phyloP scores from a whole-genome alignment of 2,888 invertebrate species.

The Galerucella nymphaeae region DNA sequence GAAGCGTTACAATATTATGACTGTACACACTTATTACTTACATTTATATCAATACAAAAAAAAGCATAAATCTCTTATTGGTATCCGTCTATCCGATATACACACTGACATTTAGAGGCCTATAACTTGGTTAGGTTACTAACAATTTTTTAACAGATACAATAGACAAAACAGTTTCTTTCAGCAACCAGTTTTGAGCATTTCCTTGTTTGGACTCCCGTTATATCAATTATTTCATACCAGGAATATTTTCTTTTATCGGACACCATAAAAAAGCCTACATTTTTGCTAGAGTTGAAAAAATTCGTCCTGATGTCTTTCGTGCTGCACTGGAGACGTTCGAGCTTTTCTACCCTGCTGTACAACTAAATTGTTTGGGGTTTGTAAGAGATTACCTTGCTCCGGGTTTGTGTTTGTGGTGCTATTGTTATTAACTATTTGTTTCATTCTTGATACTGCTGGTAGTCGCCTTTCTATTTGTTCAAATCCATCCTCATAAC shows the following conservation, averaged over 20 bases:
- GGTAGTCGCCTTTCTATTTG: slow-evolving; percentile 57
- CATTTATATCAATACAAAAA: slow-evolving; percentile 4
- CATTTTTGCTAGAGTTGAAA: slow-evolving; percentile 84
- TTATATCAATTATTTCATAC: too few relatives aligned
- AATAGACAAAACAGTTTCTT: too few relatives aligned
- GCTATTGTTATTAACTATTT: slow-evolving; percentile 60
- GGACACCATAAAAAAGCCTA: not conserved
- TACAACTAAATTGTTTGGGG: slow-evolving; percentile 70
- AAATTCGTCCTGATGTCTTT: slow-evolving; percentile 88
- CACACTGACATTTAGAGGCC: too few relatives aligned
- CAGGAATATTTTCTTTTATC: not conserved
- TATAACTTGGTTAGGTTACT: too few relatives aligned
- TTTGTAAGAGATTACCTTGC: slow-evolving; percentile 32
- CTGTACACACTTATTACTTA: slow-evolving; percentile 24
- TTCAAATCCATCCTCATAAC: slow-evolving; percentile 53
- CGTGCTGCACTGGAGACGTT: slow-evolving; percentile 82
- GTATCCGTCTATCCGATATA: not conserved
- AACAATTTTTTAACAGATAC: too few relatives aligned
- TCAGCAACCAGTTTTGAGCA: too few relatives aligned
- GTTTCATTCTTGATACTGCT: slow-evolving; percentile 61
- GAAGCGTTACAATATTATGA: slow-evolving; percentile 7
- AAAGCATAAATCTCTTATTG: slow-evolving; percentile 9
- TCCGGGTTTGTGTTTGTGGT: slow-evolving; percentile 50
- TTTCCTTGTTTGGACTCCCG: too few relatives aligned
- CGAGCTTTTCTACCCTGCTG: slow-evolving; percentile 85